Conservation (phyloP, 2,797 vertebrate species). For the Myotis findleyi region DNA sequence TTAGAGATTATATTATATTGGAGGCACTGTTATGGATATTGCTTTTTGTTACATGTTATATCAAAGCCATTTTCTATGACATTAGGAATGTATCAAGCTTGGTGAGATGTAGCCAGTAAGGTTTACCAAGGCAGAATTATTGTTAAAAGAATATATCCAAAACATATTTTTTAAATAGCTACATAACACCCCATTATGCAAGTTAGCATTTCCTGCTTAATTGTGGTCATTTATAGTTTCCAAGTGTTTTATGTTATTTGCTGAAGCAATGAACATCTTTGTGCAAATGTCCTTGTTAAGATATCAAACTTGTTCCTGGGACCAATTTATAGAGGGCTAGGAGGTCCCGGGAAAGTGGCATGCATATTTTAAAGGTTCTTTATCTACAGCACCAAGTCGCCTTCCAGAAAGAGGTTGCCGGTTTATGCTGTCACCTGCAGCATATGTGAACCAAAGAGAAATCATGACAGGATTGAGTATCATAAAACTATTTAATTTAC, state of each 20-base stretch:
- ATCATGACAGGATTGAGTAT: not conserved
- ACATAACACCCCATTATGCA: not conserved
- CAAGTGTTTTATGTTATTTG: not conserved
- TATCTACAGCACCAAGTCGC: not conserved
- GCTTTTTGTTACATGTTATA: not conserved
- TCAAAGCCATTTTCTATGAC: slow-evolving; percentile 25
- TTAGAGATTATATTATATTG: not conserved
- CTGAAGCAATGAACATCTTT: not conserved
- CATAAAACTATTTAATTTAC: not conserved
- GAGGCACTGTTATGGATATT: not conserved
- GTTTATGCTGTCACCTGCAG: not conserved
- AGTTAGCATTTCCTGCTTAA: not conserved
- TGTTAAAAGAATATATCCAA: not conserved
- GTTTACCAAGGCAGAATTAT: not conserved
- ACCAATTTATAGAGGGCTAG: not conserved
- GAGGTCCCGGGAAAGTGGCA: not conserved
- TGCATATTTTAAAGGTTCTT: not conserved
- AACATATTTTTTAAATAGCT: not conserved
- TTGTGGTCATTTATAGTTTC: not conserved
- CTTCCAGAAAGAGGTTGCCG: not conserved
- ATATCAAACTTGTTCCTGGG: not conserved
- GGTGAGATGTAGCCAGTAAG: not conserved
- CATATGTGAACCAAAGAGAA: not conserved
- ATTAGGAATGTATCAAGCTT: not conserved
- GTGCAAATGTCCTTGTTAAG: not conserved